phyloP scores from a whole-genome alignment of 2,888 invertebrate genomes.

The Osedax fenrisi region DNA sequence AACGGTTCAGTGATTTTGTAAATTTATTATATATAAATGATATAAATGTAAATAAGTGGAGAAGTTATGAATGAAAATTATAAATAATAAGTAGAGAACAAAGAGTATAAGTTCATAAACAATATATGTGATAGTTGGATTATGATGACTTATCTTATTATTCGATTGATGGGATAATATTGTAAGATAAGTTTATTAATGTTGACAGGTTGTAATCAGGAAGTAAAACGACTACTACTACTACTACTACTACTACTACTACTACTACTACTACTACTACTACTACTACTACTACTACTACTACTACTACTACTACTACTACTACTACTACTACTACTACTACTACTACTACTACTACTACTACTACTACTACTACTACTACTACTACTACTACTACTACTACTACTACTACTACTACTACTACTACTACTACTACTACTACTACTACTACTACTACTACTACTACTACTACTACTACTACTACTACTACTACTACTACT shows the following conservation, averaged over 20 bases:
- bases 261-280: neutral
- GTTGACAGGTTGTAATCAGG: no score
- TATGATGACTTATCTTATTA: no score
- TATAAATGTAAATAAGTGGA: no score
- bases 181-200: no score
- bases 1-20: no score
- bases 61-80: no score
- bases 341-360: conserved; percentile 25
- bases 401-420: conserved; percentile 15
- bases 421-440: conserved; percentile 17
- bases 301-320: conserved; percentile 11
- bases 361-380: conserved; percentile 24
- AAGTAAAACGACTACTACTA: neutral
- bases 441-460: conserved; percentile 20
- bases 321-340: conserved; percentile 23
- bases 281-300: neutral
- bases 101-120: no score
- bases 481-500: conserved; percentile 6
- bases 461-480: conserved; percentile 18
- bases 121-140: no score
- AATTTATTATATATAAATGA: no score
- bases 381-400: conserved; percentile 22
- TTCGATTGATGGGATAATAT: no score
- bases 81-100: no score
- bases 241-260: neutral